Conservation (phyloP, 2,797 vertebrate species). For the Crocodylus rhombifer region DNA sequence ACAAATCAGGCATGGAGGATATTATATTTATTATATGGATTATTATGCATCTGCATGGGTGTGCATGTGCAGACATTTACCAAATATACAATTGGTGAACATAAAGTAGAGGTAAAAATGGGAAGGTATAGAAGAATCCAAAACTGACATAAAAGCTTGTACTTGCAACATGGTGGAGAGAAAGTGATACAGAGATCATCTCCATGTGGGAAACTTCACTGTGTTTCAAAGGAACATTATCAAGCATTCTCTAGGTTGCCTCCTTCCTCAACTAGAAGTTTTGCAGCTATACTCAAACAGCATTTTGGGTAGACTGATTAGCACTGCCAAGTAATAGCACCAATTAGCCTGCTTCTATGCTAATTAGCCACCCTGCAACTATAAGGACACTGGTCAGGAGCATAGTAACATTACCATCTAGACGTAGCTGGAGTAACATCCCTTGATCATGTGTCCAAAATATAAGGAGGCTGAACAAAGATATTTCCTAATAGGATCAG, state of each 20-base stretch:
- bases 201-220: no score
- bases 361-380: no score
- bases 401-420: no score
- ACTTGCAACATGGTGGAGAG: neutral
- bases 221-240: no score
- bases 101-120: neutral
- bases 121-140: neutral
- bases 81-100: neutral
- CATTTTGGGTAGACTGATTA: no score
- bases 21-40: neutral
- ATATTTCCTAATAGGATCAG: neutral
- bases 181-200: neutral
- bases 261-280: no score
- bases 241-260: no score
- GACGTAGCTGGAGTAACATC: no score
- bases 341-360: no score
- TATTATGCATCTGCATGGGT: neutral
- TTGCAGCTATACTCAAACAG: neutral
- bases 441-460: neutral
- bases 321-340: no score
- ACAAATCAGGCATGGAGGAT: neutral
- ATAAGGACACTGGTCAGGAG: no score
- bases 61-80: neutral
- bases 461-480: neutral
- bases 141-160: neutral